Base-by-base conservation (phyloP, 2,888 invertebrate species). In the Cheilosia scutellata region DNA sequence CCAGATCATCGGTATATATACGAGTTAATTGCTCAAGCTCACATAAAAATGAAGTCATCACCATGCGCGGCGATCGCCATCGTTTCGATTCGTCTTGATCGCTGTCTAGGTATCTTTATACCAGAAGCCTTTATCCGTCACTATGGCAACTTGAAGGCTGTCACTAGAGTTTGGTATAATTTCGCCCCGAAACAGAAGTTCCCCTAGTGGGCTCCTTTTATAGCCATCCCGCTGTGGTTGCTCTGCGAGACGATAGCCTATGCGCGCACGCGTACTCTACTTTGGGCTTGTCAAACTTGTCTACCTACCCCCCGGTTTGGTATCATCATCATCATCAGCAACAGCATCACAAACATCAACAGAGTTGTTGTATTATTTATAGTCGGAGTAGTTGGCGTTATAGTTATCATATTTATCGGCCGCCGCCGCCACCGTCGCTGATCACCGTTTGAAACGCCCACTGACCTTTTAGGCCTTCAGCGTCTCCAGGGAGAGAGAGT, bases 21-120 rank as follows among this genome's bases (percentile, higher is more conserved):
- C 11, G 80, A 74, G 74, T 80, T 80, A 74, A 80, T 80, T 80
- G 80, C 74, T 66, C 31, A 60, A 44, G 84, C 74, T 66, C 70
- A 80, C 68, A 80, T 65, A 84, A 80, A 84, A 75, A 80, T 84
- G 70, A 80, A 84, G 80, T 80, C 80, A 80, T 80, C 80, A 84
- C 75, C 68, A 74, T 60, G 9, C 37, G 42, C 37, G 60, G 60
- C 37, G 55, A 68, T 68, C 60, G 49, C 37, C 57, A 27, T 62
- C 42, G 37, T 20, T 57, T 29, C 20, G 27, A 13, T 37, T 29
- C 25, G 51, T 16, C 11, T 42, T 47, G 16, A 51, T 63, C 25
- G 60, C 51, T 80, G 53, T 58, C 66, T 16, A 2, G 16, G 5
- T 13, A 40, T 40, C 25, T 49, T 25, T 29, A 74, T 51, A 63